phyloP scores from a whole-genome alignment of 2,113 vertebrate species.

The Seriola aureovittata region DNA sequence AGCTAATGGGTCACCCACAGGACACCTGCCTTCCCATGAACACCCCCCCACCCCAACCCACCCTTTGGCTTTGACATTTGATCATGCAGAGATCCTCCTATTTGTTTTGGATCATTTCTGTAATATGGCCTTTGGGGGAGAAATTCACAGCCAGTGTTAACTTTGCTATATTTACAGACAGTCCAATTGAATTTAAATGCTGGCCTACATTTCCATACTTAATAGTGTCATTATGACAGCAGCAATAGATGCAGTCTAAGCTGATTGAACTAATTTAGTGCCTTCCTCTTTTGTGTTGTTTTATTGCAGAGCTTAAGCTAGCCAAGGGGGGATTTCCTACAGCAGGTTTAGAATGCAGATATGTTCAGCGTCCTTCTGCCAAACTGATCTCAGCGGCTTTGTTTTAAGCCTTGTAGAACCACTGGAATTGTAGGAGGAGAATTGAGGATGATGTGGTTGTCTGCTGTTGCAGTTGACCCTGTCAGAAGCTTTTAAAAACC shows the following conservation, averaged over 20 bases:
- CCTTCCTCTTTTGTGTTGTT: conserved; percentile 49
- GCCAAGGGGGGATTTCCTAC: conserved; percentile 48
- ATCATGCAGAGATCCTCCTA: conserved; percentile 32
- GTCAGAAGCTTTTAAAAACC: conserved; percentile 77
- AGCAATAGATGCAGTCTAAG: conserved; percentile 45
- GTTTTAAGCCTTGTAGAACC: conserved; percentile 62
- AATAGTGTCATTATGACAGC: conserved; percentile 49
- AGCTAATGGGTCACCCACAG: conserved; percentile 45
- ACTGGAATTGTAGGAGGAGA: conserved; percentile 44
- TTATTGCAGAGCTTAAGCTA: conserved; percentile 49
- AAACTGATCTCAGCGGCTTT: conserved; percentile 63
- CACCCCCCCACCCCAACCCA: background rate
- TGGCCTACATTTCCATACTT: conserved; percentile 45
- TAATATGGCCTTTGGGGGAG: conserved; percentile 7
- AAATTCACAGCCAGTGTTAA: conserved; percentile 22
- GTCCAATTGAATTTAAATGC: conserved; percentile 32
- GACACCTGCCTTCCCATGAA: conserved; percentile 37
- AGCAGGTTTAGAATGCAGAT: conserved; percentile 61
- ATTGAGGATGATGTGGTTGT: conserved; percentile 66
- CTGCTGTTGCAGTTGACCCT: conserved; percentile 58
- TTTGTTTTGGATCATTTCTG: conserved; percentile 44
- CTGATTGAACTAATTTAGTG: conserved; percentile 64
- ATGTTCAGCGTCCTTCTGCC: conserved; percentile 46
- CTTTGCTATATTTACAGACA: conserved; percentile 32
- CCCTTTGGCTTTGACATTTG: conserved; percentile 47